phyloP scores from a whole-genome alignment of 2,797 vertebrate species.

The Lutjanus argentimaculatus region DNA sequence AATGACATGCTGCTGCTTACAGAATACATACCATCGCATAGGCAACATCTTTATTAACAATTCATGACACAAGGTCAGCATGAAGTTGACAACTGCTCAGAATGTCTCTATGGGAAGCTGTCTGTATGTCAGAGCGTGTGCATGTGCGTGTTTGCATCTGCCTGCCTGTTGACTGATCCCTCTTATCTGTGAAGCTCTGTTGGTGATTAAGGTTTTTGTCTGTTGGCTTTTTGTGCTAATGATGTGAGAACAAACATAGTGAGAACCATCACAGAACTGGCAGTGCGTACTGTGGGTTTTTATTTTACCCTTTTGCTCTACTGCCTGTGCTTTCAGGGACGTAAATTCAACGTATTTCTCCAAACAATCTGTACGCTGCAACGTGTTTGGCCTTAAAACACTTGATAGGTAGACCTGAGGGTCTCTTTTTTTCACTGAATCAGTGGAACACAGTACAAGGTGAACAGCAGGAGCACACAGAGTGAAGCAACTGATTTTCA shows the following conservation, averaged over 20 bases:
- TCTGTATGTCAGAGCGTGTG: background rate
- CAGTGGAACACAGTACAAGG: constrained; percentile 29
- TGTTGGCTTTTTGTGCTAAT: constrained; percentile 52
- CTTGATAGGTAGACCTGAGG: constrained; percentile 17
- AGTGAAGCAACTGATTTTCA: constrained; percentile 47
- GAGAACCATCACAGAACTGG: background rate
- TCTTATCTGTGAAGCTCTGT: constrained; percentile 54
- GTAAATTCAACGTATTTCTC: background rate
- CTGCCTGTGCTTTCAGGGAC: constrained; percentile 6
- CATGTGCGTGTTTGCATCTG: constrained; percentile 2
- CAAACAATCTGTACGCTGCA: background rate
- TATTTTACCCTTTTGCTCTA: constrained; percentile 1
- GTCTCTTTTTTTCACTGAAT: constrained; percentile 18
- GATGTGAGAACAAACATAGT: constrained; percentile 40
- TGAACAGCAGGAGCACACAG: constrained; percentile 32
- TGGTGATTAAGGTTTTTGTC: constrained; percentile 56
- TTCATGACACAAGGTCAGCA: constrained; percentile 40
- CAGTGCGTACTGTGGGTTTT: background rate
- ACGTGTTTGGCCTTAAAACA: constrained; percentile 25
- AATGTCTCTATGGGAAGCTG: constrained; percentile 39
- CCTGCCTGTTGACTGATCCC: constrained; percentile 52
- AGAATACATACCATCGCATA: constrained; percentile 29
- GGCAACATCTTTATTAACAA: constrained; percentile 44
- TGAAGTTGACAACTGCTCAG: constrained; percentile 43
- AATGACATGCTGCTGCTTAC: constrained; percentile 41